A percentile compares a stretch with the other conserved stretches of the same genome.
Conservation (phyloP, 2,888 invertebrate genomes). For the Rhimphoctona megacephalus region DNA sequence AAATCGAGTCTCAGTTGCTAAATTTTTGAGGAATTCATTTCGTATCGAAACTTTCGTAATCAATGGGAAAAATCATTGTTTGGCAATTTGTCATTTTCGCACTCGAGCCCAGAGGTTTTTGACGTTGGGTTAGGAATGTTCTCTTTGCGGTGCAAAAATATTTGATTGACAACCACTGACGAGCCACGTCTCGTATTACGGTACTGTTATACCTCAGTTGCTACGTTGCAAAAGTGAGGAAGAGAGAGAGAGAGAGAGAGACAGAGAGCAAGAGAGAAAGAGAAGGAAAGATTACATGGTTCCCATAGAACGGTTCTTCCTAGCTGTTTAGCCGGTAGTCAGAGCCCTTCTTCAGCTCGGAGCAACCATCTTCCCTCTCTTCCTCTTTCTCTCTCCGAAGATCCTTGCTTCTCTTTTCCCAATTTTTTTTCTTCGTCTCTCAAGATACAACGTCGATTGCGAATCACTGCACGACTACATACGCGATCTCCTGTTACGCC, state of each 20-base stretch:
- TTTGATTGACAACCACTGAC: conserved; percentile 58
- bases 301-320: conserved; percentile 68
- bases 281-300: conserved; percentile 48
- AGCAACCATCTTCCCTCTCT: conserved; percentile 12
- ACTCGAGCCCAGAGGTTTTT: not conserved
- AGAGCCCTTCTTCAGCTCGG: conserved; percentile 37
- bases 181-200: conserved; percentile 68
- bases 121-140: not conserved
- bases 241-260: conserved; percentile 19
- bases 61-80: not conserved
- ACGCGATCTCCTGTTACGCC: conserved; percentile 53
- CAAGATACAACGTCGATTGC: conserved; percentile 52
- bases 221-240: conserved; percentile 46
- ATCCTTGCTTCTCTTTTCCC: conserved; percentile 2
- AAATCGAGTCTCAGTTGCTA: not conserved
- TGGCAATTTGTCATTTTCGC: not conserved
- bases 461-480: conserved; percentile 59
- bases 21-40: not conserved
- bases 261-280: conserved; percentile 27
- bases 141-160: not conserved
- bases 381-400: not conserved
- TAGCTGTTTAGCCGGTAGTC: conserved; percentile 42
- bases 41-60: not conserved
- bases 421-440: conserved; percentile 2
- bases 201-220: conserved; percentile 64